phyloP scores from a whole-genome alignment of 2,113 vertebrate genomes.

The Chionis minor region DNA sequence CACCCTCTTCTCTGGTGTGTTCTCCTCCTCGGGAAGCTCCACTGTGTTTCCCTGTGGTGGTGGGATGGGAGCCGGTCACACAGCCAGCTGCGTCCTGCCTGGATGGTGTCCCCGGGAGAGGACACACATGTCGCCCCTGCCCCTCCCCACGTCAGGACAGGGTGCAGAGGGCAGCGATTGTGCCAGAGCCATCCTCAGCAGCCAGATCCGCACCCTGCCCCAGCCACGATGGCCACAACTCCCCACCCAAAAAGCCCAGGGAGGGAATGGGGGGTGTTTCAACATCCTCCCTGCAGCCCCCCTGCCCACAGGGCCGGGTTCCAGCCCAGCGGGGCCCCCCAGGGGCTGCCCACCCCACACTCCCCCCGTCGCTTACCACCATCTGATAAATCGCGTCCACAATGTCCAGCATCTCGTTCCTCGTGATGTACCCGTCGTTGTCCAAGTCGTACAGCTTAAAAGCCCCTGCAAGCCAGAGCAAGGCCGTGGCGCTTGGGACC shows the following conservation, averaged over 20 bases:
- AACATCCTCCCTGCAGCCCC: neutral
- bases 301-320: neutral
- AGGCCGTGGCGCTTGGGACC: neutral
- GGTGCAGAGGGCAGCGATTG: neutral
- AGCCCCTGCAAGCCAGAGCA: slow-evolving; percentile 82
- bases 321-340: neutral
- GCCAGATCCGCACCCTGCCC: neutral
- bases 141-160: neutral
- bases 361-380: slow-evolving; percentile 83
- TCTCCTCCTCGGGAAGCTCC: slow-evolving; percentile 96
- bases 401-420: slow-evolving; percentile 98
- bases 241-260: neutral
- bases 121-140: rapidly evolving
- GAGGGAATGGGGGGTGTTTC: neutral
- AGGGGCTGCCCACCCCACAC: rapidly evolving
- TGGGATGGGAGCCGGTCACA: rapidly evolving
- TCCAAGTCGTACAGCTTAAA: slow-evolving; percentile 98
- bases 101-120: rapidly evolving
- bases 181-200: neutral
- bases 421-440: slow-evolving; percentile 96
- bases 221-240: rapidly evolving
- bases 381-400: slow-evolving; percentile 99
- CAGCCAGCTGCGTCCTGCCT: neutral
- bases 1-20: slow-evolving; percentile 95
- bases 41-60: slow-evolving; percentile 91